These are phyloP conservation scores for Nipponacmea schrenckii DNA, from an alignment of 2,888 invertebrate species.

Conservation along the genomic window DNA sequence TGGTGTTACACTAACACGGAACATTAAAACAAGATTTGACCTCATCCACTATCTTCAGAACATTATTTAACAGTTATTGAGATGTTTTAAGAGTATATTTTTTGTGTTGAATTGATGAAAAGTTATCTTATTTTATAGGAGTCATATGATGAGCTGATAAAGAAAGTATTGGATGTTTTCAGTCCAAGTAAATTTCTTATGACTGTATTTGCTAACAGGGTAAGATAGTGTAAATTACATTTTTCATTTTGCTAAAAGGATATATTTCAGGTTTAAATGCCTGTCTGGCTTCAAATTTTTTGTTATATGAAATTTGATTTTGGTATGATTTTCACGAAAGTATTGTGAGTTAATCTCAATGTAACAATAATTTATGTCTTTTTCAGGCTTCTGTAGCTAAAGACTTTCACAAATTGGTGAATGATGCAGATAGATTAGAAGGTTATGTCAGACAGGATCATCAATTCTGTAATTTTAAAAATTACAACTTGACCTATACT, in stretches of 20 bases:
- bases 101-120: too few relatives aligned
- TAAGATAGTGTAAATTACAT: constrained; percentile 65
- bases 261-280: neutral
- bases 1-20: too few relatives aligned
- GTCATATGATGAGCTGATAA: constrained; percentile 82
- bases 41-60: too few relatives aligned
- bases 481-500: constrained; percentile 93
- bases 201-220: constrained; percentile 94
- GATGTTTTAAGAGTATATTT: too few relatives aligned
- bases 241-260: neutral
- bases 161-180: constrained; percentile 86
- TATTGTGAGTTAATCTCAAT: too few relatives aligned
- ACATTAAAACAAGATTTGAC: too few relatives aligned
- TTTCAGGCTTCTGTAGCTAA: constrained; percentile 80
- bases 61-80: too few relatives aligned
- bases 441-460: constrained; percentile 80
- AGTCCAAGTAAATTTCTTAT: constrained; percentile 91
- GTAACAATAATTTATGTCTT: neutral
- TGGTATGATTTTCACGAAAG: neutral
- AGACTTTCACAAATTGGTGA: constrained; percentile 79
- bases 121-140: constrained; percentile 42
- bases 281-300: neutral
- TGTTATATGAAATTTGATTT: neutral
- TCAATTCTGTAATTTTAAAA: constrained; percentile 90
- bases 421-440: constrained; percentile 74